These are phyloP conservation scores for Eulithis testata DNA, from an alignment of 2,888 invertebrate species.

Conservation along the genomic window DNA sequence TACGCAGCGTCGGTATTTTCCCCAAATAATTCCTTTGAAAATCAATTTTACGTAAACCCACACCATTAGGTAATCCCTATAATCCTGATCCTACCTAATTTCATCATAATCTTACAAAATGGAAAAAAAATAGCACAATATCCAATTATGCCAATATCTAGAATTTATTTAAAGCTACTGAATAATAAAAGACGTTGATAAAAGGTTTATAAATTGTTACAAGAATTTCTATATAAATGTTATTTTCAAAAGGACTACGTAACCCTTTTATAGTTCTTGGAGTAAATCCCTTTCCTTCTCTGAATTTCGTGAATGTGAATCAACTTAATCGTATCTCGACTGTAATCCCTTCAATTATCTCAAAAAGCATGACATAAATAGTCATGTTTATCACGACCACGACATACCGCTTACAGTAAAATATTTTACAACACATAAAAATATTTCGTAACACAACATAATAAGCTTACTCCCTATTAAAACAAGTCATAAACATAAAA, in stretches of 20 bases:
- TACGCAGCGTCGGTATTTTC: conserved; percentile 38
- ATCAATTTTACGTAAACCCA: conserved; percentile 46
- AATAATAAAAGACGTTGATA: no score
- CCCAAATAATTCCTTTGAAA: conserved; percentile 41
- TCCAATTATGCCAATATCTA: not conserved
- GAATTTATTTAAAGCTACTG: not conserved
- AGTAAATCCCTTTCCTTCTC: not conserved
- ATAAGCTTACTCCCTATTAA: conserved; percentile 43
- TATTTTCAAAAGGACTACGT: not conserved
- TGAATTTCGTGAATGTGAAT: not conserved
- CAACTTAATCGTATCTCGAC: not conserved
- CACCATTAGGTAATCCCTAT: conserved; percentile 42
- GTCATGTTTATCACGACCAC: conserved; percentile 29
- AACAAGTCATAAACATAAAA: conserved; percentile 42
- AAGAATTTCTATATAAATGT: no score
- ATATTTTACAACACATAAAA: conserved; percentile 41
- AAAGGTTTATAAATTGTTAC: no score
- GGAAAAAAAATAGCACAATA: not conserved
- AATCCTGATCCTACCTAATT: conserved; percentile 46
- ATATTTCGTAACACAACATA: conserved; percentile 41
- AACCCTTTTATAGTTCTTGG: not conserved
- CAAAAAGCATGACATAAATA: conserved; percentile 16
- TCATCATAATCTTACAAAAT: conserved; percentile 31
- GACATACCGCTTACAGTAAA: conserved; percentile 35
- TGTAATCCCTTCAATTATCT: not conserved